These are phyloP conservation scores for Otus sunia DNA, from an alignment of 2,113 vertebrate species.

Conservation along the genomic window DNA sequence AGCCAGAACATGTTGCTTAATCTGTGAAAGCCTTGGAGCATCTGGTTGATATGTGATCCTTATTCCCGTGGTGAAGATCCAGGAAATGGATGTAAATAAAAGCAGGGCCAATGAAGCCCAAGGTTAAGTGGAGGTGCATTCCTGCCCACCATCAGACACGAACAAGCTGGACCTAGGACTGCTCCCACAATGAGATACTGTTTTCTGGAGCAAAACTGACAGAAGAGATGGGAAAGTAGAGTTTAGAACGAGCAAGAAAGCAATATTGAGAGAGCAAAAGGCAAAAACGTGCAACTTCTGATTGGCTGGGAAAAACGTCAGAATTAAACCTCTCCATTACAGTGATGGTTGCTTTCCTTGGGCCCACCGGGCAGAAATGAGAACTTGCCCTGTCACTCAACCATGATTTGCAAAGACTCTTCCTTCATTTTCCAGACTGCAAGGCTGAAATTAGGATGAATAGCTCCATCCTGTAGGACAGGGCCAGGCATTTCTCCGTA, in stretches of 20 bases:
- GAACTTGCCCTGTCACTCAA: neutral
- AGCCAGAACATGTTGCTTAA: neutral
- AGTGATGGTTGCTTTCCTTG: neutral
- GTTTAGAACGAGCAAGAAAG: neutral
- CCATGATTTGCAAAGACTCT: neutral
- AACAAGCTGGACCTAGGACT: neutral
- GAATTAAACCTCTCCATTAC: neutral
- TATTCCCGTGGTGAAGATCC: neutral
- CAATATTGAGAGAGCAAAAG: neutral
- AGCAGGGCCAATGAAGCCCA: neutral
- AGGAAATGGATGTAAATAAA: neutral
- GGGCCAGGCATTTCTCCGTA: neutral
- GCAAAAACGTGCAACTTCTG: neutral
- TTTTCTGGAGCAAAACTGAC: neutral
- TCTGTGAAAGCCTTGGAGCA: neutral
- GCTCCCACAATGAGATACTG: neutral
- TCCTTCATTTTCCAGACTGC: neutral
- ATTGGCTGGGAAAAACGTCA: neutral
- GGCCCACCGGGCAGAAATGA: neutral
- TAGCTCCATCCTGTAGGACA: neutral
- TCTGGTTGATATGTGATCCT: neutral
- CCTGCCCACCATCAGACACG: neutral
- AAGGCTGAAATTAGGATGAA: neutral
- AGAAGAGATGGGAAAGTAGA: neutral
- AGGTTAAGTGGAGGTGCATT: neutral